Evolutionary conservation across 2,888 invertebrate genomes (phyloP).

Genomic region (Ectemnius lituratus): DNA sequence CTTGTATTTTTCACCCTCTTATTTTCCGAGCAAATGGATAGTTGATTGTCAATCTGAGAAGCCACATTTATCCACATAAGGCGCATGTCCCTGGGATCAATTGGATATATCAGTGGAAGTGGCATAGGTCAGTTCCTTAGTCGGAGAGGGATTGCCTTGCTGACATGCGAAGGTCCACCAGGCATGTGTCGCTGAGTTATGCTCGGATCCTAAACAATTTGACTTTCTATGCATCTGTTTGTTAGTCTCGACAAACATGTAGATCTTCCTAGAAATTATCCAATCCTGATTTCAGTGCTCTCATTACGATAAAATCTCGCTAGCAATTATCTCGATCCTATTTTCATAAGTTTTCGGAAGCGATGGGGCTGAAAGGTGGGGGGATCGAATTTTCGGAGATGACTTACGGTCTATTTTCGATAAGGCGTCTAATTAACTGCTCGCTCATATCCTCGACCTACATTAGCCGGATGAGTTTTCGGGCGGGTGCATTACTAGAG

Average conservation of each 20-base stretch:
- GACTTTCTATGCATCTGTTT: no score
- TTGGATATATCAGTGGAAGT: neutral
- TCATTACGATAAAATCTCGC: no score
- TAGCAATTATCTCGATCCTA: no score
- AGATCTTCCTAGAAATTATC: no score
- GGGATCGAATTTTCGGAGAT: no score
- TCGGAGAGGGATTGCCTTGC: neutral
- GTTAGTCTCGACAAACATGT: no score
- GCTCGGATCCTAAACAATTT: neutral
- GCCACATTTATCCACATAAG: neutral
- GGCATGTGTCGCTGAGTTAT: slow-evolving; percentile 5
- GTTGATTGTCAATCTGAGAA: neutral
- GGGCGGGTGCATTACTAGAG: neutral
- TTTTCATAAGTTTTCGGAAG: no score
- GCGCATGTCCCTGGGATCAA: neutral
- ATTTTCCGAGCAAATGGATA: neutral
- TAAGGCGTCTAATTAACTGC: neutral
- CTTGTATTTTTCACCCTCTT: neutral
- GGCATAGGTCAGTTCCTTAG: neutral
- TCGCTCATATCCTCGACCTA: neutral
- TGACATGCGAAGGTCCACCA: neutral
- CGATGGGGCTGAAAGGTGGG: no score
- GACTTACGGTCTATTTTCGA: no score
- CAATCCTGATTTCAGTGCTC: no score
- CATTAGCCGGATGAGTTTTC: neutral